These are phyloP conservation scores for Thamnaconus septentrionalis DNA, from an alignment of 2,113 vertebrate genomes.

Conservation along the genomic window DNA sequence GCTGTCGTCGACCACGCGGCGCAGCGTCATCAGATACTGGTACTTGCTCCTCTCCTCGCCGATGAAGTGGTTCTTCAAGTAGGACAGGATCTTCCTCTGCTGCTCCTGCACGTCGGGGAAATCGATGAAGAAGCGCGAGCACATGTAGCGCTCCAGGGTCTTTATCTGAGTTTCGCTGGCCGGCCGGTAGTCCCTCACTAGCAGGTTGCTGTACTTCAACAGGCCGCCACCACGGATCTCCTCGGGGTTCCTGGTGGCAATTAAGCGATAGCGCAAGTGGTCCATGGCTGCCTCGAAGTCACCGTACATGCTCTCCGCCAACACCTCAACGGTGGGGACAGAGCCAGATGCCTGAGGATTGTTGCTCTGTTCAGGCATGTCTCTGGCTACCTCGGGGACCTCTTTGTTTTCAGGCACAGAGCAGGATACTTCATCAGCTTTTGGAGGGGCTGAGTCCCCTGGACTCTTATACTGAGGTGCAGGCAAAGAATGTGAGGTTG, in stretches of 20 bases:
- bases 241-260: slow-evolving; percentile 91
- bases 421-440: slow-evolving; percentile 24
- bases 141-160: slow-evolving; percentile 95
- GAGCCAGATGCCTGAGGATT: slow-evolving; percentile 30
- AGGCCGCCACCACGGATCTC: slow-evolving; percentile 95
- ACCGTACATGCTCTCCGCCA: slow-evolving; percentile 96
- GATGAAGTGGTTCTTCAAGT: slow-evolving; percentile 94
- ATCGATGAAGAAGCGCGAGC: slow-evolving; percentile 97
- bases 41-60: slow-evolving; percentile 96
- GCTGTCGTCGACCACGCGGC: slow-evolving; percentile 88
- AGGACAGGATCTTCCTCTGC: slow-evolving; percentile 94
- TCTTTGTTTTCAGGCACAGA: slow-evolving; percentile 46
- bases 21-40: slow-evolving; percentile 94
- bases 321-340: slow-evolving; percentile 73
- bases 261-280: slow-evolving; percentile 88
- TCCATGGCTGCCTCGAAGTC: slow-evolving; percentile 91
- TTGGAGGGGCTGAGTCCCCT: slow-evolving; percentile 28
- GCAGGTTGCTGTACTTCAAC: slow-evolving; percentile 93
- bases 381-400: slow-evolving; percentile 21
- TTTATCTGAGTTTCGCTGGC: slow-evolving; percentile 90
- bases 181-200: slow-evolving; percentile 91
- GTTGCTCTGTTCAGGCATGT: slow-evolving; percentile 38
- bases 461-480: slow-evolving; percentile 24
- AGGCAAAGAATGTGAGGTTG: slow-evolving; percentile 43
- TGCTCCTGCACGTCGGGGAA: slow-evolving; percentile 93